Evolutionary conservation across 2,113 vertebrate species (phyloP).

Genomic region (Leucoraja erinaceus): DNA sequence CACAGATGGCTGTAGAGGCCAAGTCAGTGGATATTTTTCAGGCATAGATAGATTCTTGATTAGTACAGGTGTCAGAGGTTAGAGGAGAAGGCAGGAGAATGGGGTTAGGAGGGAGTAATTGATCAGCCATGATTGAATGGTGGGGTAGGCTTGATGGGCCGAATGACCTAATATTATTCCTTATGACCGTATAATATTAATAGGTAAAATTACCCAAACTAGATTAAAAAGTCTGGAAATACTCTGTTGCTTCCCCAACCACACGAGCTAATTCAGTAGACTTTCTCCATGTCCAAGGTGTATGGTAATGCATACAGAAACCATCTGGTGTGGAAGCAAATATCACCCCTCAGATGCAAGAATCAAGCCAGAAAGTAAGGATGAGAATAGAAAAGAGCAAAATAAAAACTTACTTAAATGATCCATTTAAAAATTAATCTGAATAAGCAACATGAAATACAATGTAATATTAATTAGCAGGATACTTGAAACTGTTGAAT

Average conservation of each 20-base stretch:
- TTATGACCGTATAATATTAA: too few relatives aligned
- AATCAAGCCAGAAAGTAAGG: not conserved
- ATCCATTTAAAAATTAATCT: not conserved
- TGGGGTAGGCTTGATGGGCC: too few relatives aligned
- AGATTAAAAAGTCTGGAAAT: not conserved
- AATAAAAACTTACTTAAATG: not conserved
- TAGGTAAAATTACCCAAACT: too few relatives aligned
- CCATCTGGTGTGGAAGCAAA: not conserved
- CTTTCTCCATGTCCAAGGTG: not conserved
- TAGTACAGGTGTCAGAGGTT: too few relatives aligned
- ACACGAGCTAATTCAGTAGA: not conserved
- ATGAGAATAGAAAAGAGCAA: not conserved
- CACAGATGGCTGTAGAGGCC: too few relatives aligned
- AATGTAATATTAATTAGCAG: not conserved
- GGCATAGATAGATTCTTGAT: too few relatives aligned
- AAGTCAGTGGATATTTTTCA: too few relatives aligned
- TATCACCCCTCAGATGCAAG: not conserved
- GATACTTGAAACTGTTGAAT: not conserved
- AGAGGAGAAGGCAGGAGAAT: too few relatives aligned
- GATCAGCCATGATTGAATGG: too few relatives aligned
- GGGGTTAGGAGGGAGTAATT: too few relatives aligned
- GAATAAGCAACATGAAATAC: not conserved
- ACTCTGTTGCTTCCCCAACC: not conserved
- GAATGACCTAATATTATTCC: too few relatives aligned
- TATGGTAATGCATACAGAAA: not conserved